Conservation (phyloP, 2,797 vertebrate genomes). For the Gymnothorax javanicus region DNA sequence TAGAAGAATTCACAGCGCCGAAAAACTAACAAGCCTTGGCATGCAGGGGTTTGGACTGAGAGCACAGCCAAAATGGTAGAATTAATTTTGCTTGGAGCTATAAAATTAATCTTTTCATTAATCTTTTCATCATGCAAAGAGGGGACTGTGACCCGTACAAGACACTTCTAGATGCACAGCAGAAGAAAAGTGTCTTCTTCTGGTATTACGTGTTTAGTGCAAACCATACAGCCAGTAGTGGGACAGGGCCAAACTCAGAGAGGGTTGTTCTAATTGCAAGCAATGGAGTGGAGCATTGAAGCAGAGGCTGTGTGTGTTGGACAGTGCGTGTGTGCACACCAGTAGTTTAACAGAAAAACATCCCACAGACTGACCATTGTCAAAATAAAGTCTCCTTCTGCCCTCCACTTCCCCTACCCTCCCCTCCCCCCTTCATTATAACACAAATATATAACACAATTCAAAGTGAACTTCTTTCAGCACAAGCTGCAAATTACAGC, state of each 20-base stretch:
- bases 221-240: conserved; percentile 21
- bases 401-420: too few relatives aligned
- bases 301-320: conserved; percentile 16
- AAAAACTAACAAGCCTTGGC: neutral
- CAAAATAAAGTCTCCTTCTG: too few relatives aligned
- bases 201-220: conserved; percentile 48
- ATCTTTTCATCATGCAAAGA: neutral
- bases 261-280: conserved; percentile 38
- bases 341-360: too few relatives aligned
- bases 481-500: too few relatives aligned
- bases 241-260: neutral
- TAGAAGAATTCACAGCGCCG: neutral
- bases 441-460: too few relatives aligned
- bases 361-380: neutral
- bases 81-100: conserved; percentile 35
- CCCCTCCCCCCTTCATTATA: too few relatives aligned
- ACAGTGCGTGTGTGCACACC: neutral
- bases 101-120: too few relatives aligned
- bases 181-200: conserved; percentile 46
- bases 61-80: conserved; percentile 42
- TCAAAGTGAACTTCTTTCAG: too few relatives aligned
- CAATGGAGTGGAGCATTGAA: conserved; percentile 37
- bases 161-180: conserved; percentile 47
- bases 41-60: conserved; percentile 15
- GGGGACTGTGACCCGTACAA: conserved; percentile 20